Evolutionary conservation across 2,113 vertebrate species (phyloP).

Genomic region (Aix galericulata): DNA sequence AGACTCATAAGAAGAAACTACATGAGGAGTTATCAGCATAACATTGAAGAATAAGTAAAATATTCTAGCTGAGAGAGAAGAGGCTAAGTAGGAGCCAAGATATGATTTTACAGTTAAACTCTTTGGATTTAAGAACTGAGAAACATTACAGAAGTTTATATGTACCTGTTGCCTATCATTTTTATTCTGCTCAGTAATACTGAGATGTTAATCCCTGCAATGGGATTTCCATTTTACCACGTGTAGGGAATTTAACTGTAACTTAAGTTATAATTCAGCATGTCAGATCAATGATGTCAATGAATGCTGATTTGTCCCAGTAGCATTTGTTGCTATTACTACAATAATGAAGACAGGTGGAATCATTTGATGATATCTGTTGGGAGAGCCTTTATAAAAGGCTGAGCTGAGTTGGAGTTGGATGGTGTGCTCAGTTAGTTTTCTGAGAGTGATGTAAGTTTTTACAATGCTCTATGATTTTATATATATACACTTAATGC

Average conservation of each 20-base stretch:
- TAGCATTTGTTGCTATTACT: constrained; percentile 66
- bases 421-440: neutral
- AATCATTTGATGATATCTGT: constrained; percentile 35
- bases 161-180: neutral
- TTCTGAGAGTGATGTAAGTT: neutral
- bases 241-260: constrained; percentile 48
- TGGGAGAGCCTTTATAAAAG: constrained; percentile 20
- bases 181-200: constrained; percentile 6
- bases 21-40: neutral
- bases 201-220: neutral
- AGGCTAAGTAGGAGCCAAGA: neutral
- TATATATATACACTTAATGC: neutral
- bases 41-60: neutral
- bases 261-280: constrained; percentile 81
- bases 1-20: neutral
- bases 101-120: neutral
- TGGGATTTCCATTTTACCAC: constrained; percentile 22
- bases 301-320: constrained; percentile 77
- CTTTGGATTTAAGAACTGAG: constrained; percentile 9
- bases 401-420: neutral
- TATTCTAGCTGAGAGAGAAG: neutral
- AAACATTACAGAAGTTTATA: neutral
- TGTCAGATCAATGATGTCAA: constrained; percentile 80
- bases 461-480: neutral
- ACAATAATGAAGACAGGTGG: constrained; percentile 40